A percentile compares a stretch with the other conserved stretches of the same genome.
These are phyloP conservation scores for Helicoverpa zea DNA, from an alignment of 1,140 invertebrate species.

Conservation along the genomic window DNA sequence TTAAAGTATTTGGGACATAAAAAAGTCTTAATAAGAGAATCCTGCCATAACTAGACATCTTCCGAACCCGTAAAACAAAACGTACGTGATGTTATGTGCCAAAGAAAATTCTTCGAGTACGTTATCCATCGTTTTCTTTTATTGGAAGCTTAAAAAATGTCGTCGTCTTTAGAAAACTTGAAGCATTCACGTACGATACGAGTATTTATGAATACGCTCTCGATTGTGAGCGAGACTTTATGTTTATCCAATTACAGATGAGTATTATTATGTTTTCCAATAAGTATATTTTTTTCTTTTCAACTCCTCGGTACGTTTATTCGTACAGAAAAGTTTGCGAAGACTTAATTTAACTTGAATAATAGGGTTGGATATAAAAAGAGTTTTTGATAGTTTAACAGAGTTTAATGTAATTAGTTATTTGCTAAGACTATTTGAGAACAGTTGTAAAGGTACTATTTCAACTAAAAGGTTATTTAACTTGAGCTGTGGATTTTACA, in stretches of 20 bases:
- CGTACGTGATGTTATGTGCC: too few relatives aligned
- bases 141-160: neutral
- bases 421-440: neutral
- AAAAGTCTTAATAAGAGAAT: too few relatives aligned
- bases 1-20: too few relatives aligned
- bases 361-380: conserved; percentile 30
- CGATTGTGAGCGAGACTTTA: neutral
- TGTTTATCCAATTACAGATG: conserved; percentile 22
- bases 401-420: conserved; percentile 40
- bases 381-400: conserved; percentile 15
- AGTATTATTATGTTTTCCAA: neutral
- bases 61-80: too few relatives aligned
- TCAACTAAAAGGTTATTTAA: conserved; percentile 5
- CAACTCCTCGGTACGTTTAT: conserved; percentile 6
- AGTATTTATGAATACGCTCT: neutral
- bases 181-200: neutral
- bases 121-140: neutral
- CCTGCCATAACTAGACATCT: too few relatives aligned
- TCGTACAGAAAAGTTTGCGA: conserved; percentile 15
- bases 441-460: neutral
- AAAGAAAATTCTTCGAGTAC: too few relatives aligned
- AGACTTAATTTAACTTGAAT: conserved; percentile 40
- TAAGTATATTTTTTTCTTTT: conserved; percentile 36
- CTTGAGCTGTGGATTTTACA: neutral
- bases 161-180: conserved; percentile 10